Evolutionary conservation across 2,888 invertebrate species (phyloP), one percentile per base, ranked within the genome.

Genomic region (Galeruca laticollis): DNA sequence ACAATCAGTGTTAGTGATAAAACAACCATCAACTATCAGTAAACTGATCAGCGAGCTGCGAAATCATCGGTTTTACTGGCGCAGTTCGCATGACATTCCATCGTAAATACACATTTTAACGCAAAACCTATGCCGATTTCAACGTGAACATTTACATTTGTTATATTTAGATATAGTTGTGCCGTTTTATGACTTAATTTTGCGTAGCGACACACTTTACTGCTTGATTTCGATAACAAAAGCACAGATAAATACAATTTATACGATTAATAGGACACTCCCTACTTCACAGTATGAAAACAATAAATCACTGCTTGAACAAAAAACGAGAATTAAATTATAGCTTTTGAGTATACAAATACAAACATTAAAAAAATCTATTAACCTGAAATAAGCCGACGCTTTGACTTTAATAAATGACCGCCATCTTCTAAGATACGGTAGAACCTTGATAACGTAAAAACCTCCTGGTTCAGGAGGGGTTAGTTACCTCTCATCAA

Each of bases 1-100:
- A 77, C 81, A 83, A 83, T 83, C 83, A 82, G 82, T 81, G 81
- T 76, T 80, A 81, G 82, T 82, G 83, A 83, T 83, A 83, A 83
- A 83, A 82, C 82, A 82, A 82, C 82, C 82, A 82, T 82, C 82
- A 82, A 81, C 82, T 83, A 82, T 82, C 82, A 80, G 79, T 76
- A 76, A 79, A 80, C 80, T 81, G 82, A 82, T 83, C 82, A 79
- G 79, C 82, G 83, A 82, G 81, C 82, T 81, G 82, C 82, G 82
- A 83, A 82, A 83, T 84, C 82, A 82, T 83, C 78, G 80, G 80
- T 82, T 82, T 83, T 82, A 83, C 81, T 80, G 80, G 76, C 76
- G 72, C 75, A 71, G 72, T 76, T 79, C 78, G 79, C 77, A 79
- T 81, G 78, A 78, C 76, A 76, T 78, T 76, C 76, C 76, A 77